Conservation (phyloP, 1,140 invertebrate genomes). For the Bombus cullumanus region DNA sequence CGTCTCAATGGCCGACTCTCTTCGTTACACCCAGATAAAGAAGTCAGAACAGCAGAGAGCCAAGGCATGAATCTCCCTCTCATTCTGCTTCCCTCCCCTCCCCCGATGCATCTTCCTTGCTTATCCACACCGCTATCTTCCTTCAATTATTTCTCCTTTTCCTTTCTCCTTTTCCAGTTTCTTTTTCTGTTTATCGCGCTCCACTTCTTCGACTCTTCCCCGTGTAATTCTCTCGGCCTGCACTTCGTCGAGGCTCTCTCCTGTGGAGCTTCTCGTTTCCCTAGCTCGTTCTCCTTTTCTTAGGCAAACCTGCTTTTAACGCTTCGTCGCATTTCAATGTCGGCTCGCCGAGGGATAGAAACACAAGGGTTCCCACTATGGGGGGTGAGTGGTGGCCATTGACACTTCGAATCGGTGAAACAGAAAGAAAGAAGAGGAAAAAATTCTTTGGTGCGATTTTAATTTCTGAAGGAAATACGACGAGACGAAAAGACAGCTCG, state of each 20-base stretch:
- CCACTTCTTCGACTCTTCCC: slow-evolving; percentile 13
- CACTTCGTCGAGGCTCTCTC: not conserved
- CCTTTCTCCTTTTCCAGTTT: not conserved
- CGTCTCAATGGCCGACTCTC: not conserved
- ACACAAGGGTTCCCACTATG: not conserved
- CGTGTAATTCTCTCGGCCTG: not conserved
- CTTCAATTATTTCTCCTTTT: slow-evolving; percentile 18
- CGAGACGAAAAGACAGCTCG: not conserved
- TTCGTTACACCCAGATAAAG: slow-evolving; percentile 12
- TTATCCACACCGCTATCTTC: slow-evolving; percentile 17
- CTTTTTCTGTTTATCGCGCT: slow-evolving; percentile 33
- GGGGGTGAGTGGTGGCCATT: slow-evolving; percentile 29
- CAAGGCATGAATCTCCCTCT: not conserved
- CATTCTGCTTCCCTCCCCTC: not conserved
- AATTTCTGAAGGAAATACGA: not conserved
- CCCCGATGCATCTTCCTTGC: slow-evolving; percentile 11
- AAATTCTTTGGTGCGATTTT: not conserved
- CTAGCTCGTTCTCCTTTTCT: not conserved
- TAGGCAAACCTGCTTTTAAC: slow-evolving; percentile 47
- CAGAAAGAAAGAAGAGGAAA: not conserved
- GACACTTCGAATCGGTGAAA: slow-evolving; percentile 46
- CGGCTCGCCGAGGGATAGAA: slow-evolving; percentile 15
- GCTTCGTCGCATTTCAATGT: slow-evolving; percentile 57
- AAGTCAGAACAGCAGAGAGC: not conserved
- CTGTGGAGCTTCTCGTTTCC: not conserved